Evolutionary conservation across 1,140 invertebrate species (phyloP).

Genomic region (Panulirus ornatus): DNA sequence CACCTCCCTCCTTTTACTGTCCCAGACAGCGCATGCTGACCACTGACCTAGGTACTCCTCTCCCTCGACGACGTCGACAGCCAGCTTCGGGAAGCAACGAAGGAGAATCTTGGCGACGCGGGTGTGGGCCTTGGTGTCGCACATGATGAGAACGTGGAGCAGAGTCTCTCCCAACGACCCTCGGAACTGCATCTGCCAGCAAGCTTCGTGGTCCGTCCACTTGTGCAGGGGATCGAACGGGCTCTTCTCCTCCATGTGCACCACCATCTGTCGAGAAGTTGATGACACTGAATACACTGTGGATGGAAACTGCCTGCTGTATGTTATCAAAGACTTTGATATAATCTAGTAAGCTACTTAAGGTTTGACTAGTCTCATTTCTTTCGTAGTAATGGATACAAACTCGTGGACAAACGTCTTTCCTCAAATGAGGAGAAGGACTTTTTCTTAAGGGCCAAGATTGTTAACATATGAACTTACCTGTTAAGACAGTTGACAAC

Average conservation of each 20-base stretch:
- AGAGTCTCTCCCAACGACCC: constrained; percentile 96
- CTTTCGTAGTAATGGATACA: too few species aligned
- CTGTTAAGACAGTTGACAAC: too few species aligned
- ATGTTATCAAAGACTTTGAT: too few species aligned
- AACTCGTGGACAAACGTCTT: too few species aligned
- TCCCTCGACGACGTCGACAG: constrained; percentile 96
- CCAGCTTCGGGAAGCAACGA: constrained; percentile 93
- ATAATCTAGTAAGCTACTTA: too few species aligned
- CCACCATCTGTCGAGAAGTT: constrained; percentile 82
- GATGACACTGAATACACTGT: too few species aligned
- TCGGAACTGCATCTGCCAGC: constrained; percentile 98
- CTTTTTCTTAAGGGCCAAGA: too few species aligned
- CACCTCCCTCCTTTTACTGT: background rate
- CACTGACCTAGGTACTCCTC: constrained; percentile 94
- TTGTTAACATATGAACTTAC: too few species aligned
- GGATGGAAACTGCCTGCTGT: too few species aligned
- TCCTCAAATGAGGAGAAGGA: too few species aligned
- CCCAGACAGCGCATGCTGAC: background rate
- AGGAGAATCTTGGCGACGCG: constrained; percentile 91
- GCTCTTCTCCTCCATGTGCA: constrained; percentile 89
- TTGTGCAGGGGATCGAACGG: constrained; percentile 89
- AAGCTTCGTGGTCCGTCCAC: constrained; percentile 93
- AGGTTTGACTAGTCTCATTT: too few species aligned
- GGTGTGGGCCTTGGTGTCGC: constrained; percentile 92
- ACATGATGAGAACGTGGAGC: constrained; percentile 96